A percentile compares a stretch with the other conserved stretches of the same genome.
phyloP scores from a whole-genome alignment of 2,113 vertebrate genomes.

The Calonectris borealis region DNA sequence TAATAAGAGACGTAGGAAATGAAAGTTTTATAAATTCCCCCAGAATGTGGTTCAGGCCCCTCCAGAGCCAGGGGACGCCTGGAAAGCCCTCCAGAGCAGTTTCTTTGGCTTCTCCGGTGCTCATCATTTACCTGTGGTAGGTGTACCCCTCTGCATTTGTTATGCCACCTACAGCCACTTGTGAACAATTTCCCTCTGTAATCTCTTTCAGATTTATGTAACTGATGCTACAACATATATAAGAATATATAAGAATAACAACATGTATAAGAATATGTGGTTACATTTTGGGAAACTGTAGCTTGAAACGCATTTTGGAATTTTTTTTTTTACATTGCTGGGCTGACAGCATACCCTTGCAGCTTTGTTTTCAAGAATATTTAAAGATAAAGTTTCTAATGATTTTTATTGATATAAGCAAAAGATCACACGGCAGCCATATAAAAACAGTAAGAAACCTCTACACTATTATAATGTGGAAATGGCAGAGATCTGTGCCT shows the following conservation, averaged over 20 bases:
- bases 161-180: conserved; percentile 18
- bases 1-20: background rate
- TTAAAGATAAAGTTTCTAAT: background rate
- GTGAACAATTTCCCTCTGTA: background rate
- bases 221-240: background rate
- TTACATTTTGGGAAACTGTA: background rate
- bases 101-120: background rate
- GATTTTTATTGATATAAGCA: background rate
- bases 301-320: background rate
- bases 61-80: background rate
- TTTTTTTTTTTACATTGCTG: background rate
- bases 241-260: background rate
- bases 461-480: background rate
- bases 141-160: background rate
- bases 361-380: background rate
- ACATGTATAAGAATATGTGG: background rate
- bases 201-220: conserved; percentile 20
- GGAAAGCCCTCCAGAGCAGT: background rate
- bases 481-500: background rate
- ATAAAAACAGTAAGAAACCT: background rate
- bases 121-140: background rate
- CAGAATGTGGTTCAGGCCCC: background rate
- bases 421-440: background rate
- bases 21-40: background rate
- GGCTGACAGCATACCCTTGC: background rate